Conservation (phyloP, 2,113 vertebrate species). For the Terrapene triunguis region DNA sequence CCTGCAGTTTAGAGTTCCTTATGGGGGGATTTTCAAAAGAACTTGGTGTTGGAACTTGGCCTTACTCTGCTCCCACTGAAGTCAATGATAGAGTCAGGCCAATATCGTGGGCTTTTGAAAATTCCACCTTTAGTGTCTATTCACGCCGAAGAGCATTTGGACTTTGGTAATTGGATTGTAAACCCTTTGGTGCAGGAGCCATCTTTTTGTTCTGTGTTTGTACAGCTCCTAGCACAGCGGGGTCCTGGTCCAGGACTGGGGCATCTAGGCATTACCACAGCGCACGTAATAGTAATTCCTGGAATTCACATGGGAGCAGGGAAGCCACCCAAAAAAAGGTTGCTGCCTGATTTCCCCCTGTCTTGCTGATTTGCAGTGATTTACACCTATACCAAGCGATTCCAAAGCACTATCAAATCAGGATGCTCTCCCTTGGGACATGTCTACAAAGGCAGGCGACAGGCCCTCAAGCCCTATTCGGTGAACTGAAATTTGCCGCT, state of each 20-base stretch:
- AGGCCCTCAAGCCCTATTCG: accelerated
- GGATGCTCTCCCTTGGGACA: neutral
- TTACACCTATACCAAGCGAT: neutral
- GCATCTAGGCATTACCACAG: neutral
- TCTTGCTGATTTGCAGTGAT: neutral
- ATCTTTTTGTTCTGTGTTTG: neutral
- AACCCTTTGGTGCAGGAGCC: neutral
- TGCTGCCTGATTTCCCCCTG: neutral
- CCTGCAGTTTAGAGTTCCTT: neutral
- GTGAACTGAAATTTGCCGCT: neutral
- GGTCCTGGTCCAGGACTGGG: neutral
- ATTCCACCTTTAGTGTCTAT: accelerated
- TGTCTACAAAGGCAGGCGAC: neutral
- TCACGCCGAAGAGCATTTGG: neutral
- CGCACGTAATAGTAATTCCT: neutral
- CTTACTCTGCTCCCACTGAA: neutral
- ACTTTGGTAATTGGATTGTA: neutral
- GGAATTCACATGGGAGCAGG: neutral
- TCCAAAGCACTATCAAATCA: neutral
- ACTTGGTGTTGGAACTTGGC: neutral
- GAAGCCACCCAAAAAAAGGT: neutral
- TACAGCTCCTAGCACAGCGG: neutral
- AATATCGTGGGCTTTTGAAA: neutral
- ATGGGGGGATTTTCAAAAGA: neutral
- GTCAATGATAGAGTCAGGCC: neutral